Evolutionary conservation across 2,888 invertebrate genomes (phyloP), one percentile per base, ranked within the genome.

Genomic region (Desoria tigrina): DNA sequence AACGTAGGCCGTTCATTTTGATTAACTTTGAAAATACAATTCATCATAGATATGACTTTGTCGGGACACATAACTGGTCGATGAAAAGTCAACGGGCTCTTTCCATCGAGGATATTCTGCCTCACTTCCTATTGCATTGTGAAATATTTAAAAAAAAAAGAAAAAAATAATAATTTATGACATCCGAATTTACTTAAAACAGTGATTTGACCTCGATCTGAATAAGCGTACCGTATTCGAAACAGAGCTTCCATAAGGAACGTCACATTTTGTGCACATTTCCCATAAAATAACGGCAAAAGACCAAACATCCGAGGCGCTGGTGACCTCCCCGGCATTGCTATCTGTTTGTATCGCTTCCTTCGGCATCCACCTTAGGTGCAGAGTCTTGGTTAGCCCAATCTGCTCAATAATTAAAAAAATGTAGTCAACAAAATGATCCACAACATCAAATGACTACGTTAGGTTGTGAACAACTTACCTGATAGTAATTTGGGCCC

Each of bases 261-360:
- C 21, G 16, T 56, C 62, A 18, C 69, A 65, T 14, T 54, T 60
- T 2, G 63, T 66, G 51, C 60, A 50, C 53, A 69, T 63, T 39
- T 69, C 69, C 63, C 63, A 69, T 1, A 69, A 37, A 2, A 69
- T 28, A 6, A 69, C 61, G 16, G 63, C 69, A 55, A 69, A 69
- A 45, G 59, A 54, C 69, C 69, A 69, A 16, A 61, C 61, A 53
- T 69, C 69, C 6, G 66, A 61, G 0, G 26, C n/a, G 3, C 21
- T 23, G 2, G 66, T 64, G 9, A 66, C 61, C 18, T 61, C 64
- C 2, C 21, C 56, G 1, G 24, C 23, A 1, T 18, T 32, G 11
- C 50, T 18, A 26, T 53, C 61, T 7, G n/a, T 61, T n/a, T 42
- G 42, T n/a, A 72, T 24, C n/a, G 63, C 51, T 58, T 72, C 72